phyloP scores from a whole-genome alignment of 2,888 invertebrate species.

The Metallyticus violacea region DNA sequence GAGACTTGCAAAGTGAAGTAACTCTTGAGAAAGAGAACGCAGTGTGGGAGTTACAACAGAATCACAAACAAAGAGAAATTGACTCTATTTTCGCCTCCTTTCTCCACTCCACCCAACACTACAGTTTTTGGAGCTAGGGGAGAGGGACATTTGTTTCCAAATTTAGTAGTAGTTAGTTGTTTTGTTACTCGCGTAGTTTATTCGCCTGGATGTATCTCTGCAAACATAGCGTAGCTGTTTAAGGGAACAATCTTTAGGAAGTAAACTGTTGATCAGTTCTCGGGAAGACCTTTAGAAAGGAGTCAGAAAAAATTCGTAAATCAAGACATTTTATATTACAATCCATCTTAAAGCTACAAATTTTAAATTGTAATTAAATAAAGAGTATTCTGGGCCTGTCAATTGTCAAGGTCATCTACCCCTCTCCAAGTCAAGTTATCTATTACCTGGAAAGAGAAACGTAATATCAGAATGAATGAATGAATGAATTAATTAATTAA shows the following conservation, averaged over 20 bases:
- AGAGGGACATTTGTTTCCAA: neutral
- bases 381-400: no score
- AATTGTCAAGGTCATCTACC: no score
- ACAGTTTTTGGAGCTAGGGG: neutral
- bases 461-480: no score
- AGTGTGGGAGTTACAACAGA: neutral
- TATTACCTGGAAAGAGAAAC: no score
- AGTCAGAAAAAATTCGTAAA: no score
- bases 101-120: neutral
- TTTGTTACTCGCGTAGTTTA: neutral
- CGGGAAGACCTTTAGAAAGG: no score
- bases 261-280: neutral
- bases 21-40: neutral
- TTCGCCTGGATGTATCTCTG: neutral
- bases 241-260: neutral
- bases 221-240: neutral
- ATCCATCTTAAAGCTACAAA: no score
- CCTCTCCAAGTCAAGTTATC: no score
- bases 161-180: neutral
- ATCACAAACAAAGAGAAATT: conserved; percentile 1
- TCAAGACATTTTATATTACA: no score
- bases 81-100: neutral
- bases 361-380: no score
- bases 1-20: neutral
- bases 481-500: no score